Percentiles rank a stretch among this genome's conserved stretches.
phyloP scores from a whole-genome alignment of 2,888 invertebrate genomes.

The Drosophila subquinaria region DNA sequence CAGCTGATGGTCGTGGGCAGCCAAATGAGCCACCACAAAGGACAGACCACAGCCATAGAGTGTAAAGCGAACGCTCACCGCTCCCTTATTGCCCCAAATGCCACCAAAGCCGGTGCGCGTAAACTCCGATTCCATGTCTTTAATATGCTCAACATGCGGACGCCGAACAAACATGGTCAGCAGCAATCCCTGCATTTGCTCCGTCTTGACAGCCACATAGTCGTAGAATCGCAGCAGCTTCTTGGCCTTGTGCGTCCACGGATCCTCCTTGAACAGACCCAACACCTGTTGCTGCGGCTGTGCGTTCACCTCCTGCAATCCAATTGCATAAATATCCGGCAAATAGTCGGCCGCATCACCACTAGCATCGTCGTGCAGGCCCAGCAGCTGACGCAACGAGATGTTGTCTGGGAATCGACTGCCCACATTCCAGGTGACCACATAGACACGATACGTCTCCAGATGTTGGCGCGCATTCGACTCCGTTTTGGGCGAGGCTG shows the following conservation, averaged over 20 bases:
- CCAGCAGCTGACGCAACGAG: slow-evolving; percentile 89
- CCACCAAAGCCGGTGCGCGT: slow-evolving; percentile 96
- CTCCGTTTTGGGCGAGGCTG: slow-evolving; percentile 48
- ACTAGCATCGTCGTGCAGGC: slow-evolving; percentile 87
- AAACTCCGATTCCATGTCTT: slow-evolving; percentile 94
- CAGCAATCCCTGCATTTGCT: slow-evolving; percentile 93
- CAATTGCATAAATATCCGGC: slow-evolving; percentile 94
- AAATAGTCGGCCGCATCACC: slow-evolving; percentile 86
- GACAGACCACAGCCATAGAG: slow-evolving; percentile 95
- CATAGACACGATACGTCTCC: slow-evolving; percentile 88
- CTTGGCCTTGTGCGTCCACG: slow-evolving; percentile 92
- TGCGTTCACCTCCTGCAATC: slow-evolving; percentile 95
- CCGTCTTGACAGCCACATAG: slow-evolving; percentile 92
- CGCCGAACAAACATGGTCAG: slow-evolving; percentile 92
- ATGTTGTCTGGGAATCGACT: slow-evolving; percentile 91
- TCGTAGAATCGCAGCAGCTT: slow-evolving; percentile 89
- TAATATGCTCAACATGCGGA: slow-evolving; percentile 92
- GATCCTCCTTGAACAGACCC: slow-evolving; percentile 93
- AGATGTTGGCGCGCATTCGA: slow-evolving; percentile 63
- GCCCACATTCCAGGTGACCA: slow-evolving; percentile 96
- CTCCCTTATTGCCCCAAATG: slow-evolving; percentile 99
- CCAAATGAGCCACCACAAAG: slow-evolving; percentile 95
- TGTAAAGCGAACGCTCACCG: slow-evolving; percentile 94
- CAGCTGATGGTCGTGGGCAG: slow-evolving; percentile 94
- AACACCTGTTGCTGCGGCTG: slow-evolving; percentile 94